These are phyloP conservation scores for Leucoraja erinaceus DNA, from an alignment of 2,113 vertebrate genomes.

Conservation along the genomic window DNA sequence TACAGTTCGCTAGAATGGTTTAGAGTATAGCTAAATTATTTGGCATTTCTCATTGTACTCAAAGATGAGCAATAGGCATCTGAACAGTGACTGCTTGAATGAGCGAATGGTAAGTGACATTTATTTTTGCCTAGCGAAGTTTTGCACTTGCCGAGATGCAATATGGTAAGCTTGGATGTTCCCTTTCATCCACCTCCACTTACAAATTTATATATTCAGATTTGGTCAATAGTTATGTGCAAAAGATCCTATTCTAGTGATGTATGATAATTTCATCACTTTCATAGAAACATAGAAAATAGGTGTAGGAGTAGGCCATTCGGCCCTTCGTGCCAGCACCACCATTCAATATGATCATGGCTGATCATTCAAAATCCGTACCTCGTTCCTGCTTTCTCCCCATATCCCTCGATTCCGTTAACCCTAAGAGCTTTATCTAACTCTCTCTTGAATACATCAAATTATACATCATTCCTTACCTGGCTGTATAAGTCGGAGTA, in stretches of 20 bases:
- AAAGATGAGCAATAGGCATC: neutral
- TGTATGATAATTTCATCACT: neutral
- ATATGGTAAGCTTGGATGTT: neutral
- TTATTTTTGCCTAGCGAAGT: neutral
- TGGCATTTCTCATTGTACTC: neutral
- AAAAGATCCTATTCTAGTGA: neutral
- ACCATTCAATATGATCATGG: too few species aligned
- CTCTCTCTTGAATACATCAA: too few species aligned
- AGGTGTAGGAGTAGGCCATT: too few species aligned
- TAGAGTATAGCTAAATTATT: neutral
- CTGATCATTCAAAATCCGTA: too few species aligned
- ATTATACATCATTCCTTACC: constrained; percentile 55
- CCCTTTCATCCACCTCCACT: neutral
- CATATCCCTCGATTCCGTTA: too few species aligned
- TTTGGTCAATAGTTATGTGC: neutral
- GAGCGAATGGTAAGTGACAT: neutral
- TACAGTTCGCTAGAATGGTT: neutral
- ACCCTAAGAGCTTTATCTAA: too few species aligned
- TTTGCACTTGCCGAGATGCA: neutral
- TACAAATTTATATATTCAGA: neutral
- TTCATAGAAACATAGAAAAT: neutral
- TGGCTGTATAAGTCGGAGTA: constrained; percentile 86
- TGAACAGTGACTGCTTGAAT: neutral
- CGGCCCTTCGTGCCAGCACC: too few species aligned
- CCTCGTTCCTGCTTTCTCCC: too few species aligned